Evolutionary conservation across 2,888 invertebrate species (phyloP).

Genomic region (Drosophila robusta): DNA sequence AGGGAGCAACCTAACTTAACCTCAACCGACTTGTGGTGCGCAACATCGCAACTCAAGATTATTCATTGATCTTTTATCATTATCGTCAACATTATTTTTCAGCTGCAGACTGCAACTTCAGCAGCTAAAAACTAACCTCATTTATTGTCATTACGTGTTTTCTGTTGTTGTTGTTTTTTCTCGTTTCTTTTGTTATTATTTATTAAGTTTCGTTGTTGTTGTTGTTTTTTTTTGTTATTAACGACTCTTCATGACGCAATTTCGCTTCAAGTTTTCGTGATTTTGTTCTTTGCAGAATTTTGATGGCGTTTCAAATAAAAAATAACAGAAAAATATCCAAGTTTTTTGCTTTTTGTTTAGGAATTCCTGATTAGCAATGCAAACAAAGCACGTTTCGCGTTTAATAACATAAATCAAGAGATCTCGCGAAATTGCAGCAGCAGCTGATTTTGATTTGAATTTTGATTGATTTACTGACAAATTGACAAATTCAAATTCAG

Average conservation of each 20-base stretch:
- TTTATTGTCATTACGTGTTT: constrained; percentile 47
- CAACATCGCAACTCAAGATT: constrained; percentile 10
- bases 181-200: constrained; percentile 18
- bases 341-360: constrained; percentile 4
- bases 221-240: constrained; percentile 19
- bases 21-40: constrained; percentile 57
- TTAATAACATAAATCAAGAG: constrained; percentile 61
- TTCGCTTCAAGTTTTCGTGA: constrained; percentile 26
- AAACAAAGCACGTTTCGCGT: constrained; percentile 64
- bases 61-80: constrained; percentile 55
- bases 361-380: constrained; percentile 51
- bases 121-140: constrained; percentile 53
- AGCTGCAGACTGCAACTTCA: constrained; percentile 39
- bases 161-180: constrained; percentile 5
- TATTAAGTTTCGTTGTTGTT: constrained; percentile 18
- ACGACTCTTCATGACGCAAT: constrained; percentile 54
- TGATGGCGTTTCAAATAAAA: constrained; percentile 14
- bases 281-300: constrained; percentile 44
- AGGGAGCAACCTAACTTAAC: constrained; percentile 33
- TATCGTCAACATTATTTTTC: constrained; percentile 40
- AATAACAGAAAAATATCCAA: constrained; percentile 5
- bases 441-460: constrained; percentile 35
- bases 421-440: constrained; percentile 41
- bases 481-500: constrained; percentile 38
- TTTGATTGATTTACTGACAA: constrained; percentile 53